A percentile compares a stretch with the other conserved stretches of the same genome.
Evolutionary conservation across 92 coral and sea anemone genomes (phyloP).

Genomic region (Paramuricea clavata): DNA sequence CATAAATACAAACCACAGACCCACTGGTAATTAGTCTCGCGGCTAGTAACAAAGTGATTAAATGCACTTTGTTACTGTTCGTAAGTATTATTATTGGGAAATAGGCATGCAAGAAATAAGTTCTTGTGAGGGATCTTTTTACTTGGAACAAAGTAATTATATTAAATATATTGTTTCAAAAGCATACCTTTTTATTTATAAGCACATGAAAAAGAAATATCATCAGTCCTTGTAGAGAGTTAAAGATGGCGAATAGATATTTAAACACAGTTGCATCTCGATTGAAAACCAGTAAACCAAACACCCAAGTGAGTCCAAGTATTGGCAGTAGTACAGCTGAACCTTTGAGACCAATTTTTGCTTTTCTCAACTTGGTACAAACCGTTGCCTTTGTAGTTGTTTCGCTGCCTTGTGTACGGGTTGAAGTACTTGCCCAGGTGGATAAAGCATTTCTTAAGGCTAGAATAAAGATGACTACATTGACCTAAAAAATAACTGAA

Average conservation of each 20-base stretch:
- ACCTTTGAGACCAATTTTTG: background rate
- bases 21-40: too few species aligned
- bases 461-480: background rate
- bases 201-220: background rate
- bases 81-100: too few species aligned
- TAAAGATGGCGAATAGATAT: too few species aligned
- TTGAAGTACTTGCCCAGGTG: background rate
- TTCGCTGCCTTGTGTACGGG: background rate
- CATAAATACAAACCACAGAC: too few species aligned
- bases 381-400: background rate
- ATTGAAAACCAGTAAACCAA: too few species aligned
- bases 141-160: too few species aligned
- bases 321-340: background rate
- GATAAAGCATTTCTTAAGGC: background rate
- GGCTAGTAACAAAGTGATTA: too few species aligned
- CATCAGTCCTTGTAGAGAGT: background rate
- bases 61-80: too few species aligned
- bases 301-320: background rate
- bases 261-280: too few species aligned
- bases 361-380: background rate
- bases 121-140: too few species aligned
- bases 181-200: background rate
- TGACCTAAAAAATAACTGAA: background rate
- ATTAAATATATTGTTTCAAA: too few species aligned
- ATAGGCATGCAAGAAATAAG: too few species aligned